Conservation (phyloP, 2,113 vertebrate genomes). For the Siniperca chuatsi region DNA sequence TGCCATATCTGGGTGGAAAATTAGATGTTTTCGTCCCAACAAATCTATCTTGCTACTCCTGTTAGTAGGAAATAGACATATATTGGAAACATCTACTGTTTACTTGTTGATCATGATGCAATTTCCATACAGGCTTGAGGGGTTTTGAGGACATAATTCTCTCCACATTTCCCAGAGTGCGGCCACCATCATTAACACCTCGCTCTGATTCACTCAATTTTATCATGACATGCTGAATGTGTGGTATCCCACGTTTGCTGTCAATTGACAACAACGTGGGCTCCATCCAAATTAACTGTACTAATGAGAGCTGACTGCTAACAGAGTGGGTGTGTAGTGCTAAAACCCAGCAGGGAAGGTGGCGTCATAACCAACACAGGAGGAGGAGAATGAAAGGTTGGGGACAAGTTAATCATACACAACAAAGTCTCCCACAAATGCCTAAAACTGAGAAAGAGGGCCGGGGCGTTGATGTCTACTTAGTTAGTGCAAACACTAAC, state of each 20-base stretch:
- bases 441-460: constrained; percentile 1
- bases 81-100: constrained; percentile 9
- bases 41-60: not conserved
- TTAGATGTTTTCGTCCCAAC: not conserved
- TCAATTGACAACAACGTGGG: constrained; percentile 19
- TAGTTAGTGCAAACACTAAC: constrained; percentile 6
- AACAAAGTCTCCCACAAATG: constrained; percentile 6
- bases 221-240: constrained; percentile 22
- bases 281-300: not conserved
- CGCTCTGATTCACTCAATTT: constrained; percentile 34
- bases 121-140: constrained; percentile 13
- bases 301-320: constrained; percentile 44
- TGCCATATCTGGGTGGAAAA: not conserved
- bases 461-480: not conserved
- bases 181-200: not conserved
- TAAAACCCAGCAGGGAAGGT: constrained; percentile 47
- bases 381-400: constrained; percentile 48
- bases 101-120: constrained; percentile 8
- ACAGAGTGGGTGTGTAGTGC: constrained; percentile 52
- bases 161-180: not conserved
- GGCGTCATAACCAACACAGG: constrained; percentile 27
- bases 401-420: constrained; percentile 47
- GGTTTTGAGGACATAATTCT: constrained; percentile 2
- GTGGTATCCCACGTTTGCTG: constrained; percentile 38
- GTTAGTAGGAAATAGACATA: not conserved